A percentile compares a stretch with the other conserved stretches of the same genome.
These are phyloP conservation scores for Biston betularia DNA, from an alignment of 2,888 invertebrate species.

Conservation along the genomic window DNA sequence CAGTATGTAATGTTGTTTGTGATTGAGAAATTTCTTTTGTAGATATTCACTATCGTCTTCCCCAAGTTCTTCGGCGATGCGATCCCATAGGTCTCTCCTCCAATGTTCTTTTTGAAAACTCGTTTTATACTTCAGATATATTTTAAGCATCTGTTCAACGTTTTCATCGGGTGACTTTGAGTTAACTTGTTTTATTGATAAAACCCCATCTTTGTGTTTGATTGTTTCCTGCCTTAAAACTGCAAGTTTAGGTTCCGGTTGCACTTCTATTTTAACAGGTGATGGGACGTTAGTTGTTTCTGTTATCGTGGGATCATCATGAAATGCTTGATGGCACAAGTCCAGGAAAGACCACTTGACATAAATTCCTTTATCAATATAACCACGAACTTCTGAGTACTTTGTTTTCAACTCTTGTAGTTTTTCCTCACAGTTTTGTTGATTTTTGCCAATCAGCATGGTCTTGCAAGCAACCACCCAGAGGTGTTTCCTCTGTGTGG, in stretches of 20 bases:
- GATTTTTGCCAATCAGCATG: slow-evolving; percentile 68
- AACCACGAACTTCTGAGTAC: slow-evolving; percentile 58
- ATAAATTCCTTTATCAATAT: slow-evolving; percentile 57
- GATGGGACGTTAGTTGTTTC: neutral
- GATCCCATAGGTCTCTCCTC: slow-evolving; percentile 72
- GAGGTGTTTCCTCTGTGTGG: slow-evolving; percentile 66
- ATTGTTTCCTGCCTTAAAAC: slow-evolving; percentile 22
- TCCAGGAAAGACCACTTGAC: slow-evolving; percentile 67
- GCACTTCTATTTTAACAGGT: neutral
- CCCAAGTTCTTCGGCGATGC: slow-evolving; percentile 71
- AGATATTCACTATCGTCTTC: slow-evolving; percentile 73
- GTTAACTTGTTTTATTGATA: slow-evolving; percentile 46
- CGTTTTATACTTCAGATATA: slow-evolving; percentile 70
- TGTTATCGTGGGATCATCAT: slow-evolving; percentile 55
- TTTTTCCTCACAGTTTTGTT: slow-evolving; percentile 65
- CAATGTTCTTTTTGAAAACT: slow-evolving; percentile 61
- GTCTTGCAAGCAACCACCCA: slow-evolving; percentile 79
- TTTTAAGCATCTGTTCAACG: slow-evolving; percentile 67
- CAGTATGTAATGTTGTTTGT: slow-evolving; percentile 75
- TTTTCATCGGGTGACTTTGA: slow-evolving; percentile 57
- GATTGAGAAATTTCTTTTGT: slow-evolving; percentile 76
- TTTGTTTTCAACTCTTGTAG: slow-evolving; percentile 62
- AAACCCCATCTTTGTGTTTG: slow-evolving; percentile 48
- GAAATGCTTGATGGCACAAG: slow-evolving; percentile 71
- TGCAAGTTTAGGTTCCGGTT: slow-evolving; percentile 21